A percentile compares a stretch with the other conserved stretches of the same genome.
Conservation (phyloP, 2,797 vertebrate genomes). For the Cheirogaleus major region DNA sequence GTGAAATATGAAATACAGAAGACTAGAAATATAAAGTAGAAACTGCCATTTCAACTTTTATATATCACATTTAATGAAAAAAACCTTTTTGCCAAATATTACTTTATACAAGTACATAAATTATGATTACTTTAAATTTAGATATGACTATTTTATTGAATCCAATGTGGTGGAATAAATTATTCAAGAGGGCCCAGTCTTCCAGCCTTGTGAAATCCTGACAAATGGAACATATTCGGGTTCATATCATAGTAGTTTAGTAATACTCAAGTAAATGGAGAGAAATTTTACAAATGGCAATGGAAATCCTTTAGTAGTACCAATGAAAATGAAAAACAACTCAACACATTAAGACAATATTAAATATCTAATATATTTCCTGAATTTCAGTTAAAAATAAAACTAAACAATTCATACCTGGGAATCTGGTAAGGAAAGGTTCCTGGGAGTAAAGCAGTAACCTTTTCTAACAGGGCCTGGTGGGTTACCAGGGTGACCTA, state of each 20-base stretch:
- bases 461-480: not conserved
- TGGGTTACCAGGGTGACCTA: not conserved
- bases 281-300: constrained; percentile 62
- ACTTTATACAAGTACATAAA: constrained; percentile 28
- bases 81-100: constrained; percentile 54
- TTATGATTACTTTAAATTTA: constrained; percentile 62
- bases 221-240: constrained; percentile 6
- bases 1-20: constrained; percentile 41
- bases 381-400: constrained; percentile 9
- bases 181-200: constrained; percentile 69
- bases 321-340: not conserved
- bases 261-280: constrained; percentile 7
- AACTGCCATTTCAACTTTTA: not conserved
- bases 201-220: constrained; percentile 64
- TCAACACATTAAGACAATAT: not conserved
- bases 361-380: not conserved
- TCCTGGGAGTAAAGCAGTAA: not conserved
- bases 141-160: constrained; percentile 63
- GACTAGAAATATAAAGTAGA: constrained; percentile 20
- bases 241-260: constrained; percentile 45
- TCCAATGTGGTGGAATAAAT: constrained; percentile 59
- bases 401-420: not conserved
- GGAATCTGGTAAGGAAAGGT: not conserved
- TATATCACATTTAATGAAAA: constrained; percentile 36
- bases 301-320: constrained; percentile 40